A percentile compares a stretch with the other conserved stretches of the same genome.
These are phyloP conservation scores for Riparia riparia DNA, from an alignment of 2,113 vertebrate species.

Conservation along the genomic window DNA sequence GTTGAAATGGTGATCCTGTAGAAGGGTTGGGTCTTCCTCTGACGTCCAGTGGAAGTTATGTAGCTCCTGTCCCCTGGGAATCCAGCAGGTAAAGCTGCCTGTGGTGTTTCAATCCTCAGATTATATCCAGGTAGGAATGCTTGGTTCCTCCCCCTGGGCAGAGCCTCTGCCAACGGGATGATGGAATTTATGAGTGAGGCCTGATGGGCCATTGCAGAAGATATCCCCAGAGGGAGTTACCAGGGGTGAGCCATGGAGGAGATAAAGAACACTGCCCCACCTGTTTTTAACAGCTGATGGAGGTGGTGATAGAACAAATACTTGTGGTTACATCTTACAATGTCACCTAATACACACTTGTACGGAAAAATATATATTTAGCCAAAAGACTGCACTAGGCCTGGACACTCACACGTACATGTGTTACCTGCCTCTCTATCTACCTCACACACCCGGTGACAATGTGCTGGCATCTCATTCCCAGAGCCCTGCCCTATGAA, in stretches of 20 bases:
- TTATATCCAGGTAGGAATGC: background rate
- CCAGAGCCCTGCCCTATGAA: background rate
- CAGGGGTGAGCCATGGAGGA: no score
- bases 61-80: background rate
- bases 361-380: background rate
- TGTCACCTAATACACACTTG: background rate
- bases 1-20: background rate
- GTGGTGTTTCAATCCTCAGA: background rate
- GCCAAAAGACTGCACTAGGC: background rate
- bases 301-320: no score
- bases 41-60: background rate
- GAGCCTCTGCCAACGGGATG: background rate
- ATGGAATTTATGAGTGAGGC: background rate
- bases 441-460: background rate
- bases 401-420: background rate
- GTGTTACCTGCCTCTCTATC: background rate
- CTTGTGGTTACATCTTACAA: no score
- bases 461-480: background rate
- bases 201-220: fast-evolving
- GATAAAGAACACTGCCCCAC: background rate
- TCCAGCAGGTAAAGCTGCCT: background rate
- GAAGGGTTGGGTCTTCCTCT: background rate
- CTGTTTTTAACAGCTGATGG: background rate
- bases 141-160: fast-evolving
- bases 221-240: fast-evolving